A percentile compares a stretch with the other conserved stretches of the same genome.
phyloP scores from a whole-genome alignment of 2,888 invertebrate genomes.

The Trissonchulus sp. region DNA sequence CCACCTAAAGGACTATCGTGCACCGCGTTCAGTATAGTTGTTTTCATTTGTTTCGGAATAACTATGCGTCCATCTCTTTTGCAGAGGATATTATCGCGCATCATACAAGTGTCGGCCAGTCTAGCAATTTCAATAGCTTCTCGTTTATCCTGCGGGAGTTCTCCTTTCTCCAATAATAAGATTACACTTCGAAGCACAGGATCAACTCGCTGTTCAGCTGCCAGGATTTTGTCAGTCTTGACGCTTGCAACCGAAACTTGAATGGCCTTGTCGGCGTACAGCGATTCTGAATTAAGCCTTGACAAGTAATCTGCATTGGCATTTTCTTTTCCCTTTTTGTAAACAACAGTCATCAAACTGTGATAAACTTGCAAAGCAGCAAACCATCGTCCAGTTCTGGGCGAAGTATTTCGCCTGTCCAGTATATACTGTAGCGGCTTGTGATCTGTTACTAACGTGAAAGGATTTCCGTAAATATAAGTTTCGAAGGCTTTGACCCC shows the following conservation, averaged over 20 bases:
- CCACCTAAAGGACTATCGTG: slow-evolving; percentile 36
- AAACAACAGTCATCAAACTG: neutral
- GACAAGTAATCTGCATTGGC: slow-evolving; percentile 21
- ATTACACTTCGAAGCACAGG: no score
- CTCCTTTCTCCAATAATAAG: no score
- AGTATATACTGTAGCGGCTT: slow-evolving; percentile 28
- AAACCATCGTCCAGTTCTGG: neutral
- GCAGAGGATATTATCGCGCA: no score
- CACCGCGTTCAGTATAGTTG: slow-evolving; percentile 32
- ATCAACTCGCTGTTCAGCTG: no score
- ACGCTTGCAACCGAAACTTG: no score
- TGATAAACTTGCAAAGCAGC: slow-evolving; percentile 9
- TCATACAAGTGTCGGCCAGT: no score
- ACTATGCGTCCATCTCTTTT: no score
- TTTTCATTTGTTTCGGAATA: slow-evolving; percentile 29
- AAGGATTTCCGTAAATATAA: slow-evolving; percentile 3
- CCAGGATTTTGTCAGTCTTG: no score
- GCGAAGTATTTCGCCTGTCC: neutral
- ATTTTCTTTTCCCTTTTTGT: neutral
- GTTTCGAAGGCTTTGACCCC: slow-evolving; percentile 29
- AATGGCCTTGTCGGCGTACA: no score
- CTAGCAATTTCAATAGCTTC: no score
- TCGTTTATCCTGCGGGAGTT: no score
- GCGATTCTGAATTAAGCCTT: no score
- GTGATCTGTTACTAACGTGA: slow-evolving; percentile 27